Base-by-base conservation (phyloP, 2,113 vertebrate genomes). In the Cyrtonyx montezumae region DNA sequence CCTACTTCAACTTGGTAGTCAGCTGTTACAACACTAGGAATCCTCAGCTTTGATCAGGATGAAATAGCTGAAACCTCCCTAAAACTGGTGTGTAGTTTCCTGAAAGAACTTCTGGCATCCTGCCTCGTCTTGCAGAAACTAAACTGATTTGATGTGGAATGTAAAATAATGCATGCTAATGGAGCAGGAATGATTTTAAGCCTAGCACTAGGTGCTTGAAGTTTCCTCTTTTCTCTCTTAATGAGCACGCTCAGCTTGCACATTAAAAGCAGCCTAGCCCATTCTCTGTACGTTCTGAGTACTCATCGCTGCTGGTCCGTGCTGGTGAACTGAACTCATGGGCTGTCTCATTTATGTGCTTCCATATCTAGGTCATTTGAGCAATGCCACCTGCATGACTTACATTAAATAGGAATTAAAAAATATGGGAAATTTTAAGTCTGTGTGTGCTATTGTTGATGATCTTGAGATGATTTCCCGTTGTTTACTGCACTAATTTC, bases 141-240 rank as follows among this genome's bases (percentile, higher is more conserved):
- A 4, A 46, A 34, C 6, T 11, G 30, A 34, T 70, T 67, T 51
- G 4, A 23, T 2, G 11, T 4, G 17, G 34, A 30, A 34, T 3
- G 16, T 8, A 59, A 59, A 43, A 80, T 5, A 3, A 6, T 1
- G 7, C 0, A 0, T 28, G 42, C 42, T 5, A 4, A 42, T 4
- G 8, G 21, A 40, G 36, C 61, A 48, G 56, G 40, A 51, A 43
- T 15, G 15, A 45, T 17, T 36, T 51, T 14, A 69, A 89, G 30
- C 34, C 37, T 2, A 3, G 20, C 17, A 8, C 30, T 11, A 7
- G 13, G 36, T 6, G n/a, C 48, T 11, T 6, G 17, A 18, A 42
- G 25, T 37, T 36, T 5, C 1, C 0, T 40, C 25, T 43, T 25
- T 42, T 16, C 34, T 70, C 17, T 26, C 62, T 62, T 32, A 36